Evolutionary conservation across 2,888 invertebrate genomes (phyloP), one percentile per base, ranked within the genome.

Genomic region (Pseudococcus longispinus): DNA sequence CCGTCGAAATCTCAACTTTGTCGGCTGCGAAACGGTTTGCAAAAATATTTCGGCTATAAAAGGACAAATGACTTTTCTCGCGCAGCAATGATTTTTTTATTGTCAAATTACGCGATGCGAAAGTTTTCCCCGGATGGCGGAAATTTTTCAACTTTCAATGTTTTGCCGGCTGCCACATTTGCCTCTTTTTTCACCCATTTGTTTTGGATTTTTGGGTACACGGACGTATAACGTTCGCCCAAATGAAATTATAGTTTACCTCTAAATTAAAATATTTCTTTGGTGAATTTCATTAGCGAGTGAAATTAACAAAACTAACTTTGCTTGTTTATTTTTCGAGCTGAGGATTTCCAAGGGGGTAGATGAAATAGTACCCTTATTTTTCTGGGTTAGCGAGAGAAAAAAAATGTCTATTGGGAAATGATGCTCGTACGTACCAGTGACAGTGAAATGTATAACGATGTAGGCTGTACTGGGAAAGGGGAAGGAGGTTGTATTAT

Each of bases 251-350:
- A 29, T 5, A 70, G 70, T 70, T 1, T 29, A 29, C 70, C 15
- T 65, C 26, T 70, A 29, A 29, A 70, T 70, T 70, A 70, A 70
- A 70, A 70, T 70, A 70, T 70, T 70, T 29, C 70, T 70, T 29
- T 26, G 29, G 70, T 15, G 70, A 70, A 70, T 70, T 29, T 70
- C 70, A 29, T 70, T 70, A 70, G 15, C 29, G 70, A 70, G 29
- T 29, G 70, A 29, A 70, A 29, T 65, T 13, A 65, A 70, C 29
- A 26, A 29, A 60, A 60, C 51, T 13, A 51, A 51, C 60, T 60
- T 51, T 23, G 5, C 20, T 60, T 60, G 60, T 60, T 60, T 60
- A 23, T 60, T 60, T 70, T 70, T 70, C 29, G 2, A 29, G 70
- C 29, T 3, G 6, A 65, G 29, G 70, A 29, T 70, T 70, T 70